Conservation (phyloP, 1,140 invertebrate species). For the Aphelenchoides avenae region DNA sequence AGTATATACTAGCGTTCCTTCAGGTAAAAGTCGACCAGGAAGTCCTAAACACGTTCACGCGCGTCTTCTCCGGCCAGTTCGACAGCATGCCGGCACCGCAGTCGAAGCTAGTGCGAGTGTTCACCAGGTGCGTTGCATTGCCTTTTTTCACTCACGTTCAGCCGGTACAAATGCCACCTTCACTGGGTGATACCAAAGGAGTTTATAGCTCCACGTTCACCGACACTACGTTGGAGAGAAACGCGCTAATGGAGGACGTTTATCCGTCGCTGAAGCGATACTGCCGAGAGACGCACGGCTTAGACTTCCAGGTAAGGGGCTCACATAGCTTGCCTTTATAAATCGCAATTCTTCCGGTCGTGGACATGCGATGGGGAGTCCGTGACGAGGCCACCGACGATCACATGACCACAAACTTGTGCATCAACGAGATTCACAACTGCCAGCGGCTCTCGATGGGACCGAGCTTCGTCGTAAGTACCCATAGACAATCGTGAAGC, state of each 20-base stretch:
- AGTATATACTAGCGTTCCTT: no score
- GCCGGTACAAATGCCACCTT: no score
- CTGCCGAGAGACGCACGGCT: constrained; percentile 88
- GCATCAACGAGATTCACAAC: constrained; percentile 95
- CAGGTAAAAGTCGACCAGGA: constrained; percentile 30
- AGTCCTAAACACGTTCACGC: constrained; percentile 66
- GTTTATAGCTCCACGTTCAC: constrained; percentile 97
- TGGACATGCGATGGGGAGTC: constrained; percentile 94
- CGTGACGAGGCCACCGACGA: constrained; percentile 64
- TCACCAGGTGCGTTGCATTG: no score
- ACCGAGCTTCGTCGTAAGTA: constrained; percentile 94
- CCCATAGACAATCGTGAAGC: no score
- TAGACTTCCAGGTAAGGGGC: constrained; percentile 86
- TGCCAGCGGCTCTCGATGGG: constrained; percentile 94
- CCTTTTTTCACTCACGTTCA: no score
- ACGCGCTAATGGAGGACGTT: constrained; percentile 94
- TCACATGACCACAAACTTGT: constrained; percentile 81
- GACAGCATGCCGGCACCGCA: constrained; percentile 85
- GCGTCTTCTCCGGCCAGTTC: constrained; percentile 81
- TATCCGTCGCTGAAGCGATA: constrained; percentile 95
- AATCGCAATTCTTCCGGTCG: constrained; percentile 68
- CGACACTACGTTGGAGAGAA: constrained; percentile 93
- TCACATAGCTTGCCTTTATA: constrained; percentile 6
- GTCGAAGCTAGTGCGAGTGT: constrained; percentile 95
- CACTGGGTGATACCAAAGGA: no score